Evolutionary conservation across 2,888 invertebrate species (phyloP).

Genomic region (Iselma pallidipennis): DNA sequence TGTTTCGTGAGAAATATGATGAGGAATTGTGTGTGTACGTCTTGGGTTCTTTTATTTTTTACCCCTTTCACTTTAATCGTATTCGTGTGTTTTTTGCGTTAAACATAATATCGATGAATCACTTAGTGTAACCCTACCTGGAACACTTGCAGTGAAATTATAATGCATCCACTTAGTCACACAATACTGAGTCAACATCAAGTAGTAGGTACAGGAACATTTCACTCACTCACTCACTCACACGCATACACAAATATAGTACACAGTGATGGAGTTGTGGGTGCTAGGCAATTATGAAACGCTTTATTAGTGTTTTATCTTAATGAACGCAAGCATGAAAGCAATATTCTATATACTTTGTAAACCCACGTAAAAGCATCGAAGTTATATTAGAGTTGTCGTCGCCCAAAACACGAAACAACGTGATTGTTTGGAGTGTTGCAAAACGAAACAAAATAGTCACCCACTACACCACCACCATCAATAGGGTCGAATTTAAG

Average conservation of each 20-base stretch:
- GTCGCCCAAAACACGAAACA: constrained; percentile 1
- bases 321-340: constrained; percentile 21
- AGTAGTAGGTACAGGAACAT: neutral
- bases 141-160: constrained; percentile 37
- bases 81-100: neutral
- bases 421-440: constrained; percentile 12
- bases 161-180: constrained; percentile 41
- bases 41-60: neutral
- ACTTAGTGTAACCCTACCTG: constrained; percentile 36
- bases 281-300: constrained; percentile 19
- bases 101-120: constrained; percentile 28
- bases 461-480: neutral
- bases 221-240: neutral
- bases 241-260: constrained; percentile 10
- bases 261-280: constrained; percentile 17
- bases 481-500: neutral
- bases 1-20: neutral
- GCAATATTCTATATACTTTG: constrained; percentile 9
- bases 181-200: constrained; percentile 24
- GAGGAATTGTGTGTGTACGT: neutral
- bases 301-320: constrained; percentile 25
- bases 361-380: constrained; percentile 5
- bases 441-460: neutral
- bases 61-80: neutral
- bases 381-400: neutral